phyloP scores from a whole-genome alignment of 2,113 vertebrate genomes.

The Oncorhynchus tshawytscha region DNA sequence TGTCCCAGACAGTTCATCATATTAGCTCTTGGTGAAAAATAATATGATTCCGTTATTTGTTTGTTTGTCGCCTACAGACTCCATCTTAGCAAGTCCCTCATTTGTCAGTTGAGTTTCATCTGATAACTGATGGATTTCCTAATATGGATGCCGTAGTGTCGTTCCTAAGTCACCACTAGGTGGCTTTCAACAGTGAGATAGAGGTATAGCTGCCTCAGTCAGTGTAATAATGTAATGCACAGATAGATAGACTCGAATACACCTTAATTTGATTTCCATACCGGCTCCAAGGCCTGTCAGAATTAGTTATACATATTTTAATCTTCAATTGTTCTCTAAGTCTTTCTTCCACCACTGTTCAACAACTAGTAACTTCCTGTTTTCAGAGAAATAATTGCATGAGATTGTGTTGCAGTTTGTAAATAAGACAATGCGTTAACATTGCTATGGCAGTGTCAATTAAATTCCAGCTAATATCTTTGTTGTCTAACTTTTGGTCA shows the following conservation, averaged over 20 bases:
- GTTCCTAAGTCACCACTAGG: constrained; percentile 2
- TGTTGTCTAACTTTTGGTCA: not conserved
- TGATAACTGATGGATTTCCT: not conserved
- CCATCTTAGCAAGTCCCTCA: too few species aligned
- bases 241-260: not conserved
- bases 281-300: not conserved
- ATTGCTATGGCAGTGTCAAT: too few species aligned
- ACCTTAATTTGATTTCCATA: not conserved
- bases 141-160: not conserved
- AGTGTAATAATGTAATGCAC: not conserved
- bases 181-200: not conserved
- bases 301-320: constrained; percentile 16
- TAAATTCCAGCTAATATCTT: not conserved
- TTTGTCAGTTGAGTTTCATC: too few species aligned
- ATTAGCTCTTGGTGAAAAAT: not conserved
- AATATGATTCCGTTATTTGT: not conserved
- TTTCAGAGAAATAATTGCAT: not conserved
- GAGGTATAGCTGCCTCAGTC: not conserved
- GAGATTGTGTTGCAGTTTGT: too few species aligned
- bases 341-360: not conserved
- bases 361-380: not conserved
- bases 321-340: not conserved
- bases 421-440: not conserved
- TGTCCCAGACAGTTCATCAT: not conserved
- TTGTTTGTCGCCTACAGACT: too few species aligned